phyloP scores from a whole-genome alignment of 2,113 vertebrate species.

The Acrocephalus arundinaceus region DNA sequence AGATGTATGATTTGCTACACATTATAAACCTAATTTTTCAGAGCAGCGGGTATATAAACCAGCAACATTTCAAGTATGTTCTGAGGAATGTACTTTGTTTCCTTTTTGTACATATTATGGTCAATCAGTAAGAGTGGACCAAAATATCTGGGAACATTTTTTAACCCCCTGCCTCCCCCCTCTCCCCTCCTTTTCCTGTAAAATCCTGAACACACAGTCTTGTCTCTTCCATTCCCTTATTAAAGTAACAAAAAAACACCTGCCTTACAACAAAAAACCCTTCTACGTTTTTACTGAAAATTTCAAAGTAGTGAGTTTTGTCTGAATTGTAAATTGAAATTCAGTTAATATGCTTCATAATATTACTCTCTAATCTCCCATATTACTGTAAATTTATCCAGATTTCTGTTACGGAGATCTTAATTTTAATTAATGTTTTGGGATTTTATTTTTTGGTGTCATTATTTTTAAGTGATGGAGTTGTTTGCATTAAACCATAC shows the following conservation, averaged over 20 bases:
- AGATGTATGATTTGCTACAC: not conserved
- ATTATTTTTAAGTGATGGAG: not conserved
- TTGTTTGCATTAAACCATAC: not conserved
- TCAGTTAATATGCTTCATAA: not conserved
- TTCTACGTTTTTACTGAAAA: not conserved
- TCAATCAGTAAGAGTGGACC: not conserved
- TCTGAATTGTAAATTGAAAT: not conserved
- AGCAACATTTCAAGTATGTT: not conserved
- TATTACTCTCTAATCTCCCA: not conserved
- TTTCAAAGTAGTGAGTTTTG: not conserved
- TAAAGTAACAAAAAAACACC: not conserved
- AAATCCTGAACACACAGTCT: not conserved
- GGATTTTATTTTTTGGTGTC: not conserved
- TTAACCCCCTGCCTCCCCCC: fast-evolving
- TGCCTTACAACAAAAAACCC: no score
- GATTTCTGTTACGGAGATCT: not conserved
- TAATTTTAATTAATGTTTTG: not conserved
- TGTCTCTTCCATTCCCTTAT: not conserved
- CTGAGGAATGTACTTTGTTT: not conserved
- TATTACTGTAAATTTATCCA: not conserved
- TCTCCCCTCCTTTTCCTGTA: not conserved
- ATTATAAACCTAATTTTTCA: not conserved
- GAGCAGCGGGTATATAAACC: not conserved
- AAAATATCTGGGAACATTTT: not conserved
- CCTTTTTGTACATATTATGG: not conserved